Base-by-base conservation (phyloP, 2,888 invertebrate genomes). In the Cataglyphis altisquamis region DNA sequence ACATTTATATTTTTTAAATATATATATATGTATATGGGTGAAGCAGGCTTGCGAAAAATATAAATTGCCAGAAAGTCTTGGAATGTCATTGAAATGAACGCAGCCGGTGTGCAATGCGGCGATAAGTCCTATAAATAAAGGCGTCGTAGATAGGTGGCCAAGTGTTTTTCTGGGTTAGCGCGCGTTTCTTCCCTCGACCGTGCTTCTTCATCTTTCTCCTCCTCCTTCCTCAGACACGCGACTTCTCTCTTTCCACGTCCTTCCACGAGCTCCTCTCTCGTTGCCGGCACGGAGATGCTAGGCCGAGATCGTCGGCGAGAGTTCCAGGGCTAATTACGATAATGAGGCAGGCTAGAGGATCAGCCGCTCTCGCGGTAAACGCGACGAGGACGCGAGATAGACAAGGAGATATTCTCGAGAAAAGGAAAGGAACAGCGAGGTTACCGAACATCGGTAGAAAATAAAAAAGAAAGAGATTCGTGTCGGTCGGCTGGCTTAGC, bases 301-400 rank as follows among this genome's bases (percentile, higher is more conserved):
- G 84, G 85, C 83, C 85, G 86, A 92, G 92, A 93, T 92, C 87
- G 82, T 84, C 88, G 89, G 84, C 83, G 88, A 87, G 90, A 80
- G 88, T 92, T 92, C 89, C 89, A 87, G 91, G 89, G 88, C 91
- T 93, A 93, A 93, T 93, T 93, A 93, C 92, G 91, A 91, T 93
- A 93, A 93, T 93, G 92, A 93, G 92, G 87, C 90, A 88, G 85
- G 85, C 87, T 88, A 87, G 55, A 66, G 89, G 85, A 90, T 87
- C 89, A 85, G 85, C 73, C 64, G 84, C 80, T 81, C 83, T 83
- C 81, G 67, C 83, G 67, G n/a, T 60, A 36, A 85, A 84, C 73
- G 86, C 83, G 87, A 88, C 55, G 80, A 85, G 72, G 78, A 84
- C 67, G 62, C 82, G 68, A 21, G 41, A 55, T 45, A 62, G 39